A percentile compares a stretch with the other conserved stretches of the same genome.
phyloP scores from a whole-genome alignment of 1,140 invertebrate genomes.

The Drosophila orena region DNA sequence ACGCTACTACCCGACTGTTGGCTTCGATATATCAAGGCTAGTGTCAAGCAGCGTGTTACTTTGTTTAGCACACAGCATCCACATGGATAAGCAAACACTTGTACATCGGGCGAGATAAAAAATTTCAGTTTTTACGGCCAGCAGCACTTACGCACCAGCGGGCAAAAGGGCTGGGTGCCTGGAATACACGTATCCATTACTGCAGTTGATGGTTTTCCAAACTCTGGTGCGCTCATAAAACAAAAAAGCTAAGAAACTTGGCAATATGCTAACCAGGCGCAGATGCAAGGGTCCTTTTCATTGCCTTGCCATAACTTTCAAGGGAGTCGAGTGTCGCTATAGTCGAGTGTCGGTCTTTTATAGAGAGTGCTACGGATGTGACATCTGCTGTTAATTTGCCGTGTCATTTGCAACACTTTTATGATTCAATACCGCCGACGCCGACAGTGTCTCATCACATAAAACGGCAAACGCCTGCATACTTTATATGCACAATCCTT shows the following conservation, averaged over 20 bases:
- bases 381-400: constrained; percentile 61
- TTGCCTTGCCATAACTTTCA: constrained; percentile 32
- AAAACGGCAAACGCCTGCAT: constrained; percentile 49
- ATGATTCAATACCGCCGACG: constrained; percentile 66
- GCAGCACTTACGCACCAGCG: constrained; percentile 60
- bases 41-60: constrained; percentile 67
- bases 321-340: background rate
- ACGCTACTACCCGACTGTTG: constrained; percentile 48
- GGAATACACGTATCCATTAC: constrained; percentile 23
- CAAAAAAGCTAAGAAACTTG: constrained; percentile 64
- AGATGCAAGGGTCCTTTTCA: constrained; percentile 10
- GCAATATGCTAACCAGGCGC: constrained; percentile 66
- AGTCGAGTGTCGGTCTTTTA: constrained; percentile 45
- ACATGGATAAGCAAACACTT: constrained; percentile 23
- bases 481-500: constrained; percentile 33
- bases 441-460: constrained; percentile 38
- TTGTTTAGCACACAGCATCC: constrained; percentile 51
- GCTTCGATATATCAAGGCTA: constrained; percentile 72
- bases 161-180: constrained; percentile 28
- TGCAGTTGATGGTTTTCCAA: constrained; percentile 76
- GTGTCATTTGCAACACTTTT: constrained; percentile 77
- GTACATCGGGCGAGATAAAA: constrained; percentile 47
- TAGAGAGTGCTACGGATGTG: constrained; percentile 10
- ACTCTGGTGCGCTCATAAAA: constrained; percentile 69
- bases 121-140: constrained; percentile 67